Evolutionary conservation across 2,113 vertebrate species (phyloP).

Genomic region (Saguinus midas): DNA sequence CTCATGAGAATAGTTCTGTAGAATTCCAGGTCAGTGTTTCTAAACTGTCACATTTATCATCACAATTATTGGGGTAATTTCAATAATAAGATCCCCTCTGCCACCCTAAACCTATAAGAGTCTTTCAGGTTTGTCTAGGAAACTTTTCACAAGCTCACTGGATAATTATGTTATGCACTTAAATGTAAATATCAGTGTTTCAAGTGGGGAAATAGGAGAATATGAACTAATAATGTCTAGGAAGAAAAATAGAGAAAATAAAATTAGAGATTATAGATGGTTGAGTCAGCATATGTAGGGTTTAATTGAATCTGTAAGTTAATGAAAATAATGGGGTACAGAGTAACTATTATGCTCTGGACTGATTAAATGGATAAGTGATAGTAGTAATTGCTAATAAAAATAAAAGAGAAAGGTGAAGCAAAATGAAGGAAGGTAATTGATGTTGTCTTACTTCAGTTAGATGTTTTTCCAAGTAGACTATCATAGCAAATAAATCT

Average conservation of each 20-base stretch:
- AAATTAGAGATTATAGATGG: background rate
- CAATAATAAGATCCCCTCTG: background rate
- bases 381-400: background rate
- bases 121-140: background rate
- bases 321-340: background rate
- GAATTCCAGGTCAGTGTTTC: background rate
- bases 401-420: background rate
- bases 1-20: background rate
- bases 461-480: background rate
- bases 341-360: background rate
- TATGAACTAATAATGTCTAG: background rate
- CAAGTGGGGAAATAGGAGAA: background rate
- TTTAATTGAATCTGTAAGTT: background rate
- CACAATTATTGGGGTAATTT: background rate
- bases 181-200: background rate
- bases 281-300: background rate
- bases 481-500: background rate
- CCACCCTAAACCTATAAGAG: background rate
- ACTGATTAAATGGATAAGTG: background rate
- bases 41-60: background rate
- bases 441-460: background rate
- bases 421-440: background rate
- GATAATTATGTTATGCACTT: background rate
- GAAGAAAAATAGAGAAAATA: background rate
- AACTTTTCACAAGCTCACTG: background rate